phyloP scores from a whole-genome alignment of 2,797 vertebrate genomes.

The Trachops cirrhosus region DNA sequence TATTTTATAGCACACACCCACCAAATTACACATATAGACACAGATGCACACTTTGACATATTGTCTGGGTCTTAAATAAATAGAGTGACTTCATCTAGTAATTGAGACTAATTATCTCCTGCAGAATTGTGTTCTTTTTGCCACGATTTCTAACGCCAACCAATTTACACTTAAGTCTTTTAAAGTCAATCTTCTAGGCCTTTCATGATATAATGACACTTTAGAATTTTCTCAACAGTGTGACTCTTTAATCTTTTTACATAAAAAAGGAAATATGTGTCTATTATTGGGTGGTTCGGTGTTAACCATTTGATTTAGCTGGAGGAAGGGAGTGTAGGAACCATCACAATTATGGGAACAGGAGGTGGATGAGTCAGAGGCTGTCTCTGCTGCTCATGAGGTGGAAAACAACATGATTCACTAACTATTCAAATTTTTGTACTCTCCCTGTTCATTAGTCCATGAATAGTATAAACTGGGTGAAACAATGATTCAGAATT shows the following conservation, averaged over 20 bases:
- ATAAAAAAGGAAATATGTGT: neutral
- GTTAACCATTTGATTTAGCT: neutral
- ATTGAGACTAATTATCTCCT: conserved; percentile 39
- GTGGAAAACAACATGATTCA: conserved; percentile 65
- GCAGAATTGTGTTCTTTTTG: conserved; percentile 21
- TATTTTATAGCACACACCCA: neutral
- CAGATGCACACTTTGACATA: neutral
- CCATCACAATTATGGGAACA: neutral
- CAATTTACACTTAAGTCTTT: conserved; percentile 17
- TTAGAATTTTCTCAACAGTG: neutral
- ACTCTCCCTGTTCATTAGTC: conserved; percentile 66
- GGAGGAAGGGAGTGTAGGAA: neutral
- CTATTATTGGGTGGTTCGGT: neutral
- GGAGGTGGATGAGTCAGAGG: conserved; percentile 51
- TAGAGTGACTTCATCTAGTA: neutral
- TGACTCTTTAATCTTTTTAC: conserved; percentile 21
- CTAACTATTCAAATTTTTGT: conserved; percentile 60
- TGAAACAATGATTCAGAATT: conserved; percentile 68
- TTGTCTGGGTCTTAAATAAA: neutral
- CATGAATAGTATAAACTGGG: conserved; percentile 57
- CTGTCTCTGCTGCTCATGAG: conserved; percentile 30
- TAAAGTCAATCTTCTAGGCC: conserved; percentile 12
- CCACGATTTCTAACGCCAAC: neutral
- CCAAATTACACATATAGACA: neutral
- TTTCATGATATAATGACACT: conserved; percentile 36